Base-by-base conservation (phyloP, 2,113 vertebrate genomes). In the Chroicocephalus ridibundus region DNA sequence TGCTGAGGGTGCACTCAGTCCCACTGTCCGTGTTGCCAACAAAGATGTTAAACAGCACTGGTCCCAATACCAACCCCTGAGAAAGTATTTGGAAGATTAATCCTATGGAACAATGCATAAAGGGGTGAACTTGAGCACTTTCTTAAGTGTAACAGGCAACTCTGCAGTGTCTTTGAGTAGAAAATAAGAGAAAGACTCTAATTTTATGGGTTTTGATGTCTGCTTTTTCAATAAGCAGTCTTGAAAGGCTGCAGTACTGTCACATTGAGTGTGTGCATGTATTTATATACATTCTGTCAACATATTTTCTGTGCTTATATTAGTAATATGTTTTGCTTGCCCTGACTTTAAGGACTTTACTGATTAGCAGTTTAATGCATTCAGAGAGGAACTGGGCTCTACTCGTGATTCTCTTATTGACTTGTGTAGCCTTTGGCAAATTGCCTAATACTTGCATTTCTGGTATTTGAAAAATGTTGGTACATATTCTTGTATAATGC, bases 391-490 rank as follows among this genome's bases (percentile, higher is more conserved):
- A 14, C 52, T 83, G 52, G 57, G 71, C 72, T 93, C 68, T 55
- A 24, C 58, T 82, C 24, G 6, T 44, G 74, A 60, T 88, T 94
- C 44, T 91, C 18, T 47, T 94, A 83, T 36, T 88, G 86, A 78
- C 68, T 93, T 83, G 19, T 11, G 46, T 83, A 27, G 27, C 79
- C 82, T 92, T 90, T 90, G 82, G 90, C 69, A 91, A 92, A 81
- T 82, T 94, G 82, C n/a, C 65, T 84, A 64, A 75, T 90, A 86
- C 92, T 91, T 95, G 60, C 60, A 64, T 81, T 88, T 88, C 51
- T 44, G 65, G 62, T 82, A 58, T 93, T 79, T 96, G 85, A 95
- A 94, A 91, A 95, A 86, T 83, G 9, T 65, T 92, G 42, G n/a
- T 92, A 57, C 38, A 88, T 95, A 60, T n/a, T 92, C 82, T 83